These are phyloP conservation scores for Hydractinia echinata DNA, from an alignment of 30 jellyfish, hydroid and myxozoan genomes.

Conservation along the genomic window DNA sequence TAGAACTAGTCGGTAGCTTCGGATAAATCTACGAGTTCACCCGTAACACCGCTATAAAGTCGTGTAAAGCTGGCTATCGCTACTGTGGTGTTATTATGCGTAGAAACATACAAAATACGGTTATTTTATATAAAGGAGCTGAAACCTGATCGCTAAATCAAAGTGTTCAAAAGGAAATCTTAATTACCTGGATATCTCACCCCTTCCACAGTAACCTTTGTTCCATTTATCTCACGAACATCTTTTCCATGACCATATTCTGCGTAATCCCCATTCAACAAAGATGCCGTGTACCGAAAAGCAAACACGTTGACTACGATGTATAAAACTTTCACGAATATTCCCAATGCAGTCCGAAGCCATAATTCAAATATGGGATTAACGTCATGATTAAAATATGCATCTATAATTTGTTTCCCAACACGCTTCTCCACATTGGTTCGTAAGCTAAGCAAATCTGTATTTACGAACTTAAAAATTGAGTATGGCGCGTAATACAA, in stretches of 20 bases:
- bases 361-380: constrained; percentile 14
- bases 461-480: constrained; percentile 15
- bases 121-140: no score
- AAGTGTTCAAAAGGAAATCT: no score
- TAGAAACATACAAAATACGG: no score
- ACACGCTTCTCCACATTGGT: constrained; percentile 16
- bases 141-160: no score
- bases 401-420: constrained; percentile 19
- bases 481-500: constrained; percentile 36
- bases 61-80: no score
- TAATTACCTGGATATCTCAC: no score
- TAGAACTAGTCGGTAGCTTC: no score
- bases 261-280: constrained; percentile 24
- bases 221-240: no score
- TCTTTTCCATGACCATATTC: constrained; percentile 16
- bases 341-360: constrained; percentile 22
- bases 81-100: no score
- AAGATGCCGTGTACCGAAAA: constrained; percentile 27
- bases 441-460: constrained; percentile 27
- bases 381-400: constrained; percentile 29
- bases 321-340: constrained; percentile 20
- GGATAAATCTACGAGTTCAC: no score
- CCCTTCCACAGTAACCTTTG: no score
- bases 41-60: no score
- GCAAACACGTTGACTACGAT: constrained; percentile 32